Percentiles rank a stretch among this genome's conserved stretches.
Evolutionary conservation across 2,888 invertebrate genomes (phyloP).

Genomic region (Leptinotarsa juncta): DNA sequence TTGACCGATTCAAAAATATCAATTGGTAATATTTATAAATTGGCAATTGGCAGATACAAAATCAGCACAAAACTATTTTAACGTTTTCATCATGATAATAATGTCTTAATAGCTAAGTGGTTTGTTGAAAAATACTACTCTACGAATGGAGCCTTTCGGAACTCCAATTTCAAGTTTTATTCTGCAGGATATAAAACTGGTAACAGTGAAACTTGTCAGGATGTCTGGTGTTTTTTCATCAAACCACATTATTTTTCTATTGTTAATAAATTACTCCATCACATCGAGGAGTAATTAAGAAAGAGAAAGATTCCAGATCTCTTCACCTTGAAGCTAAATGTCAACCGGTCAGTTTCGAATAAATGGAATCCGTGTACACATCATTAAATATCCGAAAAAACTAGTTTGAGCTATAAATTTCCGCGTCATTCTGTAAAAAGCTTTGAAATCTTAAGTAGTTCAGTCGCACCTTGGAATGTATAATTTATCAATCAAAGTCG

Average conservation of each 20-base stretch:
- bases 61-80: too few species aligned
- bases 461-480: neutral
- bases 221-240: neutral
- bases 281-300: neutral
- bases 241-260: neutral
- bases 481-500: neutral
- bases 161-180: too few species aligned
- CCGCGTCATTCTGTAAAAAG: neutral
- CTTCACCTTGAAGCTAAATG: neutral
- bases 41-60: too few species aligned
- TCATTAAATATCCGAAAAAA: neutral
- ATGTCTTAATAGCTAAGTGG: too few species aligned
- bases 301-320: neutral
- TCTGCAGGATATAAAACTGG: too few species aligned
- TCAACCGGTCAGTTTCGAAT: constrained; percentile 7
- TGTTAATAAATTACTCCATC: neutral
- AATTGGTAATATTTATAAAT: too few species aligned
- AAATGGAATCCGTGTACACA: neutral
- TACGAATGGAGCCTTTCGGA: too few species aligned
- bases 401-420: neutral
- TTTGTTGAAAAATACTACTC: too few species aligned
- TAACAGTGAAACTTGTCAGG: too few species aligned
- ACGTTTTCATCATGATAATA: too few species aligned
- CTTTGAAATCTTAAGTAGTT: neutral
- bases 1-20: too few species aligned